Evolutionary conservation across 2,797 vertebrate genomes (phyloP).

Genomic region (Acanthurus leucopareius): DNA sequence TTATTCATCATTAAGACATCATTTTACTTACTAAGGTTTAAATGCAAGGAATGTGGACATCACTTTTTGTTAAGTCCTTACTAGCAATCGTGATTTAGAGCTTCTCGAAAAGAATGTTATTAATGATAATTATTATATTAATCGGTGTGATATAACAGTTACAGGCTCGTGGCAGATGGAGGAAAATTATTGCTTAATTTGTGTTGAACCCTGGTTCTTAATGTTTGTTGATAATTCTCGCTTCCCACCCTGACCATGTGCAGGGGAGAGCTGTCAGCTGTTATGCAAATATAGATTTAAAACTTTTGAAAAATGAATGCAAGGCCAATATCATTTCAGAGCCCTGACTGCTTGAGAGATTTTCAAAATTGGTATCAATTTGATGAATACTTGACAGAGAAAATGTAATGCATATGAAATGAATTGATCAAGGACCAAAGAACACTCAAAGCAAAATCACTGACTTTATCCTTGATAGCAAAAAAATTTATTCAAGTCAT

Average conservation of each 20-base stretch:
- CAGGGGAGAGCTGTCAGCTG: slow-evolving; percentile 14
- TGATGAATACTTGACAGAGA: slow-evolving; percentile 74
- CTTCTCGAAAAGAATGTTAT: too few relatives aligned
- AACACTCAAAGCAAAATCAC: slow-evolving; percentile 60
- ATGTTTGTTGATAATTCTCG: not conserved
- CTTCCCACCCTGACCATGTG: not conserved
- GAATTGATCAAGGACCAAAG: slow-evolving; percentile 64
- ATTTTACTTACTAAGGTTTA: not conserved
- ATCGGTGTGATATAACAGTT: too few relatives aligned
- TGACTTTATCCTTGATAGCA: slow-evolving; percentile 47
- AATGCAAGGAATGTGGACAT: not conserved
- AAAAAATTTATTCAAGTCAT: slow-evolving; percentile 62
- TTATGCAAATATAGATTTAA: slow-evolving; percentile 22
- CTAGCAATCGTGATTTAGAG: too few relatives aligned
- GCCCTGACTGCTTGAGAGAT: slow-evolving; percentile 52
- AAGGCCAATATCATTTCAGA: slow-evolving; percentile 40
- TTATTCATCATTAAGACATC: too few relatives aligned
- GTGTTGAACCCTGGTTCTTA: not conserved
- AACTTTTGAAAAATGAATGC: slow-evolving; percentile 42
- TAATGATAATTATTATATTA: too few relatives aligned
- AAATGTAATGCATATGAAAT: slow-evolving; percentile 80
- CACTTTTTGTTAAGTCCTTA: not conserved
- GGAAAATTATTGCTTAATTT: not conserved
- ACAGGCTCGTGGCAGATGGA: not conserved
- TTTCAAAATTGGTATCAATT: slow-evolving; percentile 59